Conservation (phyloP, 1,140 invertebrate genomes). For the Drosophila lini region DNA sequence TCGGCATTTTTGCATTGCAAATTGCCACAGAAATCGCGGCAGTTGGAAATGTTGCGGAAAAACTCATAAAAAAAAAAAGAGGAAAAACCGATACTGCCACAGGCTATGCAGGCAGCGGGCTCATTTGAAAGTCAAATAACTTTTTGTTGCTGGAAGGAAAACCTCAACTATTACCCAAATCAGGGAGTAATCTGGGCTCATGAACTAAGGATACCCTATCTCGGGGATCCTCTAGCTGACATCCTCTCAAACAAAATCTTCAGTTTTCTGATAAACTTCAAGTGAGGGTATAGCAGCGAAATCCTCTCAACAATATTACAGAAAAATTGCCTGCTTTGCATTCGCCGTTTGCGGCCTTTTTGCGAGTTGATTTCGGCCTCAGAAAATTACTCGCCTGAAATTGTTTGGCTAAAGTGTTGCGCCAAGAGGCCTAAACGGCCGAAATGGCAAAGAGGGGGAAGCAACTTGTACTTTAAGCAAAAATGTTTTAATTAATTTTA, state of each 20-base stretch:
- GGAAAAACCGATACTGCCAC: constrained; percentile 40
- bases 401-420: constrained; percentile 70
- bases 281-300: constrained; percentile 17
- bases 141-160: constrained; percentile 44
- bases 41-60: constrained; percentile 79
- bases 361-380: constrained; percentile 64
- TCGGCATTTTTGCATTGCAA: constrained; percentile 81
- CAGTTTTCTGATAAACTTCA: not conserved
- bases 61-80: constrained; percentile 70
- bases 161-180: constrained; percentile 69
- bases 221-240: not conserved
- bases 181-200: constrained; percentile 13
- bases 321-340: constrained; percentile 74
- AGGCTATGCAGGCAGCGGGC: constrained; percentile 43
- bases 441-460: constrained; percentile 46
- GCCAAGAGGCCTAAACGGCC: constrained; percentile 24
- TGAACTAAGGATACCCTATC: constrained; percentile 43
- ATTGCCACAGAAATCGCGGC: constrained; percentile 79
- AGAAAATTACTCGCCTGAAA: constrained; percentile 72
- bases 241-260: not conserved
- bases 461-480: constrained; percentile 67
- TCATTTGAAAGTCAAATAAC: constrained; percentile 83
- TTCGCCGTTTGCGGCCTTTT: constrained; percentile 59
- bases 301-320: constrained; percentile 34
- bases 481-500: constrained; percentile 81